Conservation (phyloP, 2,113 vertebrate genomes). For the Notechis scutatus region DNA sequence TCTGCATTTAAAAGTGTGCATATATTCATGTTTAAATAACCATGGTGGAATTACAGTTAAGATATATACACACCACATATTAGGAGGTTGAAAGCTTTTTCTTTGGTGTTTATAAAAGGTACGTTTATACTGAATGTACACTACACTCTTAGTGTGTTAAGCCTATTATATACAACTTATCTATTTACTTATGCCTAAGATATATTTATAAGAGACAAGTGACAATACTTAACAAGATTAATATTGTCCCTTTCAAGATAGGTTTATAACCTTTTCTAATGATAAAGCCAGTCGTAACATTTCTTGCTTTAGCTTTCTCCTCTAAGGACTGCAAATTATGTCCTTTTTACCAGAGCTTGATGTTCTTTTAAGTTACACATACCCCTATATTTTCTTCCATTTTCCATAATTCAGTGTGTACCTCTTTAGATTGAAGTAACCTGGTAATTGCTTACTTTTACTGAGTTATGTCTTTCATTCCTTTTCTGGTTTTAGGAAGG, state of each 20-base stretch:
- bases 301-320: background rate
- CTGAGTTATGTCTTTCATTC: background rate
- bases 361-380: background rate
- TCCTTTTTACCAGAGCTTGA: background rate
- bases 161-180: background rate
- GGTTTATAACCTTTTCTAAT: background rate
- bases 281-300: background rate
- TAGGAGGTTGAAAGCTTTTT: background rate
- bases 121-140: background rate
- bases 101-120: background rate
- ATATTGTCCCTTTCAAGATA: background rate
- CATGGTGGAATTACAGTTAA: background rate
- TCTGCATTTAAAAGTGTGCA: background rate
- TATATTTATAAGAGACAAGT: background rate
- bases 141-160: background rate
- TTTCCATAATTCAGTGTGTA: background rate
- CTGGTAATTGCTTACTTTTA: background rate
- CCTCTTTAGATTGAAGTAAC: background rate
- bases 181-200: background rate
- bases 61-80: background rate
- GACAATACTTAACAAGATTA: background rate
- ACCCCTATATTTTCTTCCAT: background rate
- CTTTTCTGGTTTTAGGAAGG: background rate
- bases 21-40: background rate
- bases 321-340: background rate